Conservation (phyloP, 2,113 vertebrate species). For the Cottus gobio region DNA sequence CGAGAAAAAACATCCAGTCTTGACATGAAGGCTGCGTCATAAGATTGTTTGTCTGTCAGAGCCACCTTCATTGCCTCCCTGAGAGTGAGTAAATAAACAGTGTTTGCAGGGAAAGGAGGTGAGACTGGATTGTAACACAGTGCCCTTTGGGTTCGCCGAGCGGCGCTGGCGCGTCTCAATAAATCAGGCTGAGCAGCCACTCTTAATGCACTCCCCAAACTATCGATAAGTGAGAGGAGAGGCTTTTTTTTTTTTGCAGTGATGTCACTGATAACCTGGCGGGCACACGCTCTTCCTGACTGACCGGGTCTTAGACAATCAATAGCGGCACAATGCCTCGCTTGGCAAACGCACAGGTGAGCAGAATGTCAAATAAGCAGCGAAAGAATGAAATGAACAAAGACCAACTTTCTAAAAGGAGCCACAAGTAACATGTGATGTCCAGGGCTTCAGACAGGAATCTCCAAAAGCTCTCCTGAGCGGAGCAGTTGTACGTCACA, state of each 20-base stretch:
- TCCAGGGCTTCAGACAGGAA: conserved; percentile 41
- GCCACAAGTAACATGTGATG: conserved; percentile 54
- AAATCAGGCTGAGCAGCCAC: conserved; percentile 69
- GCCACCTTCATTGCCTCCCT: conserved; percentile 66
- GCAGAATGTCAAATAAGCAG: conserved; percentile 66
- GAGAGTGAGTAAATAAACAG: conserved; percentile 75
- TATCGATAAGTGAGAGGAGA: conserved; percentile 68
- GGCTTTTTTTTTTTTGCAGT: conserved; percentile 56
- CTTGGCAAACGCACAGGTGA: conserved; percentile 68
- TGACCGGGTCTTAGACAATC: conserved; percentile 67
- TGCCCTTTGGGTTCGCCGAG: conserved; percentile 66
- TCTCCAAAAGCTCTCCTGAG: conserved; percentile 54
- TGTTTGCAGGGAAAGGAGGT: conserved; percentile 66
- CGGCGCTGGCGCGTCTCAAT: conserved; percentile 65
- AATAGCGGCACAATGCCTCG: conserved; percentile 65
- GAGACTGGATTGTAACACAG: conserved; percentile 69
- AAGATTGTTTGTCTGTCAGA: conserved; percentile 78
- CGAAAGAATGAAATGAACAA: conserved; percentile 31
- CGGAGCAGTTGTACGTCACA: conserved; percentile 49
- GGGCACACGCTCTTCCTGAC: conserved; percentile 61
- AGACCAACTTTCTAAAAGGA: conserved; percentile 54
- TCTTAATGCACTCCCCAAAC: conserved; percentile 77
- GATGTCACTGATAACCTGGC: conserved; percentile 77
- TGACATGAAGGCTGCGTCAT: conserved; percentile 76
- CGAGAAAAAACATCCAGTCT: conserved; percentile 43